phyloP scores from a whole-genome alignment of 2,888 invertebrate genomes.

The Matsumyia berberina region DNA sequence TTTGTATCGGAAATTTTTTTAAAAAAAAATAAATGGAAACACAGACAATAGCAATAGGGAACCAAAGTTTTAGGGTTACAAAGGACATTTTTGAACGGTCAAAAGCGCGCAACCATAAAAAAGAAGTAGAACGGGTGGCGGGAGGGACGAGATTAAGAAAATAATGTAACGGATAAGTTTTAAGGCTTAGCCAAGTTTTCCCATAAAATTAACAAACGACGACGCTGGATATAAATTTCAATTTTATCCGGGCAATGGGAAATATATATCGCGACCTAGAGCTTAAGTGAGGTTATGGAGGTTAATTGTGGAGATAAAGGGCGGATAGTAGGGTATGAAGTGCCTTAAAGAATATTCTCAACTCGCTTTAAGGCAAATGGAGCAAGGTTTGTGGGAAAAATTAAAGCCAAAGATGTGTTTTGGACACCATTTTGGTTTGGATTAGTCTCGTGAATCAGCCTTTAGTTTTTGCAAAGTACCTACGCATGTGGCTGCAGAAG shows the following conservation, averaged over 20 bases:
- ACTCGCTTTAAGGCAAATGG: no score
- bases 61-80: not conserved
- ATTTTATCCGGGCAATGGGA: conserved; percentile 5
- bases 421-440: no score
- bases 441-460: no score
- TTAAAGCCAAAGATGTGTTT: no score
- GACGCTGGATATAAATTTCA: conserved; percentile 12
- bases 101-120: not conserved
- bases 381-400: no score
- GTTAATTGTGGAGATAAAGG: not conserved
- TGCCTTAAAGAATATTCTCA: no score
- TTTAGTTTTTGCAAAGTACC: no score
- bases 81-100: conserved; percentile 17
- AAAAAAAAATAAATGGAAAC: conserved; percentile 9
- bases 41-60: not conserved
- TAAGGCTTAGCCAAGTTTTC: conserved; percentile 17
- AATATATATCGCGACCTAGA: conserved; percentile 8
- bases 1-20: conserved; percentile 11
- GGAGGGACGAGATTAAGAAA: not conserved
- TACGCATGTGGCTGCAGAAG: no score
- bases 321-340: no score
- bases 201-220: conserved; percentile 18
- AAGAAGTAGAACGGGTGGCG: not conserved
- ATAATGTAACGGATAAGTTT: not conserved
- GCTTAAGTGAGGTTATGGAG: not conserved